Base-by-base conservation (phyloP, 2,888 invertebrate species). In the Lochmaea crataegi region DNA sequence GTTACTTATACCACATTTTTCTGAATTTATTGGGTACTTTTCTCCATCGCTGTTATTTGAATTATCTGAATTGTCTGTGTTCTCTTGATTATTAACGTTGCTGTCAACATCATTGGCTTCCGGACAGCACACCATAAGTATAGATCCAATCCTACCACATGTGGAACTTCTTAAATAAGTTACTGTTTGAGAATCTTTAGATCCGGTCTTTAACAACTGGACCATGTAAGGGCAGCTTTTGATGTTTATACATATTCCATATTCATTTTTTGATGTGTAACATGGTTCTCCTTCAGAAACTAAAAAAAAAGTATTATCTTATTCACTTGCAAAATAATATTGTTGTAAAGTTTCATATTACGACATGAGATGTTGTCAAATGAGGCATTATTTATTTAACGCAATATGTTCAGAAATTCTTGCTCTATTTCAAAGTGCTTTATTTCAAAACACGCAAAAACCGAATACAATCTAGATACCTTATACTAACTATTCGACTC, bases 51-150 rank as follows among this genome's bases (percentile, higher is more conserved):
- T 70, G 14, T 71, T 56, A 56, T 9, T 38, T 32, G 60, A 48
- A n/a, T 18, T 63, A 56, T 9, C 51, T 32, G 60, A 41, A n/a
- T 18, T 63, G 22, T 41, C 10, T 56, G n/a, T 14, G 14, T 14
- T 58, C 58, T 2, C 26, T 26, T 22, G 42, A 18, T 63, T 63
- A 18, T 41, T 11, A 45, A 60, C 11, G 38, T 41, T 14, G n/a
- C 16, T 48, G 11, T 22, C 56, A 14, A 71, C 11, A 57, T 61
- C 42, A 26, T 45, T 68, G 16, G 48, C 63, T 71, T 73, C 77
- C 1, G 89, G 89, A 78, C 90, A 91, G 76, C 90, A 90, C 7
- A 95, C 94, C 86, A 91, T 88, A 12, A 94, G 94, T 68, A 89
- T 88, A 10, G 80, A 84, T 0, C 91, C 91, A 12, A 90, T 89